Percentiles rank a stretch among this genome's conserved stretches.
Conservation (phyloP, 2,888 invertebrate species). For the Dicroscelio sp. region DNA sequence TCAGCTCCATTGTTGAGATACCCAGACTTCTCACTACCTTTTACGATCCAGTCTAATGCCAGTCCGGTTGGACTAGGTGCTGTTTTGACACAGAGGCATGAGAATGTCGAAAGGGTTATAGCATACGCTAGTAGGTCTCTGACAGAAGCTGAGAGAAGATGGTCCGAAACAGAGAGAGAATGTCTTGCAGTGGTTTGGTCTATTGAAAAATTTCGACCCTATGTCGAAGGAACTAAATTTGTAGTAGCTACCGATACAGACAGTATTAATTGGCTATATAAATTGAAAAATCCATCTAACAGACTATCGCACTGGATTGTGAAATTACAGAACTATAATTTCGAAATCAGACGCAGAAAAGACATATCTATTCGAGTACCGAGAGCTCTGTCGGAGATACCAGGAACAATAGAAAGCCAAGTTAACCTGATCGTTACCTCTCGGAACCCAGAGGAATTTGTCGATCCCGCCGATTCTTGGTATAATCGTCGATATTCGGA, state of each 20-base stretch:
- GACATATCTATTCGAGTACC: not conserved
- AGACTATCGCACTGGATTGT: not conserved
- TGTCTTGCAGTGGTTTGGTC: conserved; percentile 16
- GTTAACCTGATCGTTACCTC: not conserved
- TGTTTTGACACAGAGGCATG: not conserved
- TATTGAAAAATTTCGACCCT: conserved; percentile 19
- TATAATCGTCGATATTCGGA: not conserved
- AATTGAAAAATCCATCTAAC: not conserved
- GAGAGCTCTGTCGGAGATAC: not conserved
- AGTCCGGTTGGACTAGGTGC: conserved; percentile 10
- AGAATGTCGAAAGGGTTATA: conserved; percentile 2
- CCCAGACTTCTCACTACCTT: conserved; percentile 12
- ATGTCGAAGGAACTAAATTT: not conserved
- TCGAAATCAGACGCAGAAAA: not conserved
- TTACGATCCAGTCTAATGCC: conserved; percentile 20
- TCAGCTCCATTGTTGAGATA: not conserved
- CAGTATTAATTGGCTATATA: not conserved
- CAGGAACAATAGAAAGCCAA: too few relatives aligned
- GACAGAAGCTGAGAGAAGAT: not conserved
- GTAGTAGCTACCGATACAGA: not conserved
- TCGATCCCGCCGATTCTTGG: not conserved
- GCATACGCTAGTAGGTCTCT: conserved; percentile 25
- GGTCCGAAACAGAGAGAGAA: conserved; percentile 24
- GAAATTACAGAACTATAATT: not conserved
- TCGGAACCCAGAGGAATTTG: not conserved